Evolutionary conservation across 2,888 invertebrate species (phyloP), one percentile per base, ranked within the genome.

Genomic region (Lapara coniferarum): DNA sequence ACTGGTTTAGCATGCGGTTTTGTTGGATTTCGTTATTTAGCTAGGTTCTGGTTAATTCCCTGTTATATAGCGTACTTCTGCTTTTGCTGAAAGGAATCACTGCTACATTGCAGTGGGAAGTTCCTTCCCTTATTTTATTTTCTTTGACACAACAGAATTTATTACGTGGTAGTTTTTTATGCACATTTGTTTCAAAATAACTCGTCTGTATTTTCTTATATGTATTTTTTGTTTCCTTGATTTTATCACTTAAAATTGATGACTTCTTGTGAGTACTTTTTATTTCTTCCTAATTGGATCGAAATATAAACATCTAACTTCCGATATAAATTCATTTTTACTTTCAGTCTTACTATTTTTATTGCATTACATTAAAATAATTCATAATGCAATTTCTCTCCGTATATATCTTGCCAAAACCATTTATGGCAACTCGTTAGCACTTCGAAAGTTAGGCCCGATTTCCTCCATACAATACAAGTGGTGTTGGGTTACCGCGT

Each of bases 1-100:
- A 49, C 68, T 37, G 58, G 51, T 51, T 58, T 52, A 12, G 67
- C 19, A 12, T 46, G 56, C 37, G 57, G 57, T 25, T 30, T 57
- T 37, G 57, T 57, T 1, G 6, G 4, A 13, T 37, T 14, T 57
- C 30, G 37, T 37, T 12, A 1, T 14, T 37, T 19, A 16, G n/a
- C 4, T 30, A 25, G 37, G n/a, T 30, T 30, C 19, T 66, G 46
- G 51, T 19, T 25, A 25, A 37, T 44, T 16, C 37, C 53, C 13
- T 53, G n/a, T 25, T 2, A 16, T 37, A 37, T 66, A n/a, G 8
- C 16, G 16, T 37, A 37, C 37, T 37, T 37, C 7, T 37, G 7
- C 37, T 19, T 55, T 55, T 55, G 16, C 19, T 13, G 5, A 4
- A 16, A 19, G 55, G 55, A 10, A 10, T 55, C 8, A 37, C 5